Conservation (phyloP, 2,888 invertebrate species). For the Sarcophaga subvicina region DNA sequence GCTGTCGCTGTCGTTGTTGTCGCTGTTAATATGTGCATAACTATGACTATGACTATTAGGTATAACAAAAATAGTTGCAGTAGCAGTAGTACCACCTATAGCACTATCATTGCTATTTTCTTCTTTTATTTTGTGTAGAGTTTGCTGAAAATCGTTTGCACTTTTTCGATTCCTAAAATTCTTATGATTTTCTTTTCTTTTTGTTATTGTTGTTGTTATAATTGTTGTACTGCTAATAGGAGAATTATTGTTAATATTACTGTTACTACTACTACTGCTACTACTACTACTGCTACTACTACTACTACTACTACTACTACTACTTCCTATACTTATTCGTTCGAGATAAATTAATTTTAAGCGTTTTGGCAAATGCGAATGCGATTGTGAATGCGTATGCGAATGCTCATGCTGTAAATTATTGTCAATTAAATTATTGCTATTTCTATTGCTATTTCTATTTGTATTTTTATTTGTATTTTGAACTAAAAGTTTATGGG, state of each 20-base stretch:
- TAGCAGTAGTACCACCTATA: constrained; percentile 30
- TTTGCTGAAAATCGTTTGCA: constrained; percentile 28
- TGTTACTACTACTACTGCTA: constrained; percentile 68
- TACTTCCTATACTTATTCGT: constrained; percentile 71
- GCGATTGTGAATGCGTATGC: constrained; percentile 23
- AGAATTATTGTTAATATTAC: constrained; percentile 41
- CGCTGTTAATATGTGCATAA: neutral
- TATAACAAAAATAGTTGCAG: neutral
- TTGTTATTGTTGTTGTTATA: neutral
- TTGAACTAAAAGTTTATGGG: constrained; percentile 67
- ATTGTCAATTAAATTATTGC: constrained; percentile 58
- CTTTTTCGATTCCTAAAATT: constrained; percentile 11
- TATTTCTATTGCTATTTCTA: constrained; percentile 47
- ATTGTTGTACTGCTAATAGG: constrained; percentile 55
- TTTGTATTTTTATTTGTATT: constrained; percentile 34
- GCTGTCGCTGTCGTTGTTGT: constrained; percentile 26
- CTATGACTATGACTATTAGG: neutral
- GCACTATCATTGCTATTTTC: constrained; percentile 30
- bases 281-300: constrained; percentile 69
- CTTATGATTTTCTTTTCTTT: constrained; percentile 28
- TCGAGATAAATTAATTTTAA: constrained; percentile 65
- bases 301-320: constrained; percentile 68
- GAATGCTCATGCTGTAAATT: constrained; percentile 49
- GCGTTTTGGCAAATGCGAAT: constrained; percentile 58
- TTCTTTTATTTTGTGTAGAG: constrained; percentile 9